A percentile compares a stretch with the other conserved stretches of the same genome.
Conservation (phyloP, 1,140 invertebrate genomes). For the Adoxophyes honmai region DNA sequence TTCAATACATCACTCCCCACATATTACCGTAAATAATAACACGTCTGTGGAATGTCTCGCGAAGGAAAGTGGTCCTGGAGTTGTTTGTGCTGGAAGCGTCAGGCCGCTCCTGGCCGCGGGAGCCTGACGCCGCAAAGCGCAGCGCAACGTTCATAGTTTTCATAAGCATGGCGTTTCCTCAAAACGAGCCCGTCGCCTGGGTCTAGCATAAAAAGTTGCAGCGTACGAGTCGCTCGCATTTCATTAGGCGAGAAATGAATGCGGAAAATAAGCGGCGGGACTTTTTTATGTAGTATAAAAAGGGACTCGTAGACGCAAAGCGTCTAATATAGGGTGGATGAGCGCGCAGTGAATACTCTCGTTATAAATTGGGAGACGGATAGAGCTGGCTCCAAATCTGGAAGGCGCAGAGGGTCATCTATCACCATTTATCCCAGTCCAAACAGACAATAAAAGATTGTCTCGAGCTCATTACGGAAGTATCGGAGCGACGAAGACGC, state of each 20-base stretch:
- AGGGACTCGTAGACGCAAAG: constrained; percentile 27
- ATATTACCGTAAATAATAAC: neutral
- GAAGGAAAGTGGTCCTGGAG: neutral
- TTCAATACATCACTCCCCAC: neutral
- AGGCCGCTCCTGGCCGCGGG: neutral
- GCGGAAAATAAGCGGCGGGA: constrained; percentile 35
- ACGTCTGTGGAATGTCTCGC: neutral
- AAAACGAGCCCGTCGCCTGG: constrained; percentile 33
- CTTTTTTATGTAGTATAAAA: constrained; percentile 36
- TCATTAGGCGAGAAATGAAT: constrained; percentile 50
- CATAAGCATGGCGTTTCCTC: constrained; percentile 43
- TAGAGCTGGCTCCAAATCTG: constrained; percentile 44
- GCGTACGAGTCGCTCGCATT: constrained; percentile 44
- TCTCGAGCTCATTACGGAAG: constrained; percentile 53
- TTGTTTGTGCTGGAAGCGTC: neutral
- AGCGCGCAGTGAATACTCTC: constrained; percentile 29
- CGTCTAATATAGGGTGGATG: constrained; percentile 33
- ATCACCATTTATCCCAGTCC: constrained; percentile 65
- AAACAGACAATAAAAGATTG: constrained; percentile 63
- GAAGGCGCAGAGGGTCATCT: constrained; percentile 48
- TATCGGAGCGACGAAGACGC: constrained; percentile 31
- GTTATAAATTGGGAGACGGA: constrained; percentile 51
- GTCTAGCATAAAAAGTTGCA: constrained; percentile 50
- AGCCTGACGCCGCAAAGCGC: constrained; percentile 23
- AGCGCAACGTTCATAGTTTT: constrained; percentile 39